Evolutionary conservation across 2,113 vertebrate genomes (phyloP).

Genomic region (Bucco capensis): DNA sequence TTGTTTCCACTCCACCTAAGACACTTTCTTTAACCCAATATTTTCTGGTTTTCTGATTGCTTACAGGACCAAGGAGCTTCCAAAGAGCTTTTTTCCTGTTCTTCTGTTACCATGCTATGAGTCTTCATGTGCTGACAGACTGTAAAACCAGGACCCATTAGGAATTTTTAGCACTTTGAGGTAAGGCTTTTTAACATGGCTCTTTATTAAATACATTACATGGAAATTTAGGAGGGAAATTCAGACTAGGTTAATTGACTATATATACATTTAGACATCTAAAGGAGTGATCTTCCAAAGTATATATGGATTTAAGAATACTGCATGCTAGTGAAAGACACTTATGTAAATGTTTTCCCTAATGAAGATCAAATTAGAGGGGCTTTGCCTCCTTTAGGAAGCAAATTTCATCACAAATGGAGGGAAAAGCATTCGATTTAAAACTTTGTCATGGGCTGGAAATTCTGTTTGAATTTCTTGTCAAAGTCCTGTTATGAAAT

Average conservation of each 20-base stretch:
- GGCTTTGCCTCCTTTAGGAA: not conserved
- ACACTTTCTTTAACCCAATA: not conserved
- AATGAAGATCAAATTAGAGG: not conserved
- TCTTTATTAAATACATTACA: not conserved
- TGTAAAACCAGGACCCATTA: not conserved
- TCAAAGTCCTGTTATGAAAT: not conserved
- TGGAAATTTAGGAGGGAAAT: not conserved
- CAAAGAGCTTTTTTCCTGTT: not conserved
- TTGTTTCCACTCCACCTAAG: not conserved
- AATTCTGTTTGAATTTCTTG: not conserved
- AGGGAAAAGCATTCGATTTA: not conserved
- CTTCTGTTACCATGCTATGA: not conserved
- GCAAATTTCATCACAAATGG: not conserved
- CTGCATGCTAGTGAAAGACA: not conserved
- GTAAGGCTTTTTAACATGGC: not conserved
- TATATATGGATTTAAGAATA: not conserved
- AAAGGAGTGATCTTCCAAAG: not conserved
- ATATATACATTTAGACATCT: not conserved
- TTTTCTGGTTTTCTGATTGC: not conserved
- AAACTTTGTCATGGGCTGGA: not conserved
- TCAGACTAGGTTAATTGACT: not conserved
- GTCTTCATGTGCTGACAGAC: not conserved
- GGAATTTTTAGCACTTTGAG: constrained; percentile 2
- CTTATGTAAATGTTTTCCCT: not conserved
- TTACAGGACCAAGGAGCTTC: not conserved